A percentile compares a stretch with the other conserved stretches of the same genome.
Evolutionary conservation across 2,797 vertebrate species (phyloP).

Genomic region (Pantherophis vulpinus): DNA sequence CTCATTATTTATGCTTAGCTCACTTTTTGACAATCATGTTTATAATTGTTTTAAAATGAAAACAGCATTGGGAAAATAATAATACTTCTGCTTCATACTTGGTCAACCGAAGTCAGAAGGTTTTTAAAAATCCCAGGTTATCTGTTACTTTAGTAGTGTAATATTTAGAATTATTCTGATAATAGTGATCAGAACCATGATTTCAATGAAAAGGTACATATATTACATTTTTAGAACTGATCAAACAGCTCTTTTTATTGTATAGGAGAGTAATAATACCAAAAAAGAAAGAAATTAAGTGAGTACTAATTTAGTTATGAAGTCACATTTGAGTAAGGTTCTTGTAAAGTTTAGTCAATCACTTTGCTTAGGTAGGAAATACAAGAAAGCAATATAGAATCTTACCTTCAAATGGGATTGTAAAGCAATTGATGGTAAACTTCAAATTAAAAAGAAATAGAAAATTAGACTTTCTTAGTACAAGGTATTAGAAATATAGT

Average conservation of each 20-base stretch:
- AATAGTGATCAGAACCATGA: neutral
- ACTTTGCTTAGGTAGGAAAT: neutral
- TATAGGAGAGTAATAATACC: slow-evolving; percentile 5
- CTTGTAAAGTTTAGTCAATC: neutral
- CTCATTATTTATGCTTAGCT: neutral
- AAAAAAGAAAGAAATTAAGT: slow-evolving; percentile 6
- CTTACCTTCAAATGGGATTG: slow-evolving; percentile 76
- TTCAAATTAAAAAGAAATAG: slow-evolving; percentile 56
- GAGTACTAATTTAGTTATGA: neutral
- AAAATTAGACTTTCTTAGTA: slow-evolving; percentile 19
- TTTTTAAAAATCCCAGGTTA: neutral
- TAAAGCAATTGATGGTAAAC: slow-evolving; percentile 69
- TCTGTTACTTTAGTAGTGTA: neutral
- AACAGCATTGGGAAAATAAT: neutral
- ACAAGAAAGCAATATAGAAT: neutral
- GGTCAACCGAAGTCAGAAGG: neutral
- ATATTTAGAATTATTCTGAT: neutral
- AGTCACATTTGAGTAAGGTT: neutral
- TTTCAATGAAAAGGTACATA: neutral
- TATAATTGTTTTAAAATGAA: neutral
- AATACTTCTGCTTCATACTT: neutral
- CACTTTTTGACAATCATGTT: neutral
- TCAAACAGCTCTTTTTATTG: neutral
- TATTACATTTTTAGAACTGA: neutral
- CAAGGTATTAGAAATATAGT: slow-evolving; percentile 31